Evolutionary conservation across 2,113 vertebrate species (phyloP).

Genomic region (Stictonetta naevosa): DNA sequence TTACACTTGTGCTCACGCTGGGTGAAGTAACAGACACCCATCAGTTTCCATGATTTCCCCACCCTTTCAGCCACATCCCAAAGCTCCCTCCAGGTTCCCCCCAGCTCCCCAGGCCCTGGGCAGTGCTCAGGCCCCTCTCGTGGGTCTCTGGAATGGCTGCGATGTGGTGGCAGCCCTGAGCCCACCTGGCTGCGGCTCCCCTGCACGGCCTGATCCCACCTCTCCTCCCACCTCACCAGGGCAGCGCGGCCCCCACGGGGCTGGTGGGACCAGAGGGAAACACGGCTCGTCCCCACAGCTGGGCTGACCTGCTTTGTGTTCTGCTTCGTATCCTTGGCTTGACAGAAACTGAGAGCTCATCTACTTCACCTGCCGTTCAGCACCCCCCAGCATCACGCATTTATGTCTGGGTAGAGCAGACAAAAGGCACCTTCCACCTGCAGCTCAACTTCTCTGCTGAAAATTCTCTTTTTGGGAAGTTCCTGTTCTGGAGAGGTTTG

Average conservation of each 20-base stretch:
- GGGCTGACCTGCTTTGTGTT: not conserved
- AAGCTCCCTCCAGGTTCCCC: rapidly evolving
- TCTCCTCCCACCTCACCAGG: too few species aligned
- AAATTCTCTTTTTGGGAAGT: not conserved
- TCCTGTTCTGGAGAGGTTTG: not conserved
- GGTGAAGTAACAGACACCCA: rapidly evolving
- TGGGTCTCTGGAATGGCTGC: too few species aligned
- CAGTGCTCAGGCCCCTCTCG: too few species aligned
- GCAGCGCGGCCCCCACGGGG: too few species aligned
- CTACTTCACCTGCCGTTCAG: not conserved
- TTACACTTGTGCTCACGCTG: rapidly evolving
- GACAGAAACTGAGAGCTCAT: not conserved
- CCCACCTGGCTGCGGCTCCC: too few species aligned
- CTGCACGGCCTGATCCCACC: too few species aligned
- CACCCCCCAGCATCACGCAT: not conserved
- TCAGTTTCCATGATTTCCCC: rapidly evolving
- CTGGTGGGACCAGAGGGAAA: not conserved
- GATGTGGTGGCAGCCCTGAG: too few species aligned
- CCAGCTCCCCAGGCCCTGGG: too few species aligned
- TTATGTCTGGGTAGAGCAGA: not conserved
- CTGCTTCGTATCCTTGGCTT: not conserved
- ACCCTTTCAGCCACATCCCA: not conserved
- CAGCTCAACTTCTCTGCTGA: not conserved
- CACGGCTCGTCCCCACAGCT: not conserved
- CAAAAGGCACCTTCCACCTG: not conserved